These are phyloP conservation scores for Cristatella mucedo DNA, from an alignment of 2,888 invertebrate genomes.

Conservation along the genomic window DNA sequence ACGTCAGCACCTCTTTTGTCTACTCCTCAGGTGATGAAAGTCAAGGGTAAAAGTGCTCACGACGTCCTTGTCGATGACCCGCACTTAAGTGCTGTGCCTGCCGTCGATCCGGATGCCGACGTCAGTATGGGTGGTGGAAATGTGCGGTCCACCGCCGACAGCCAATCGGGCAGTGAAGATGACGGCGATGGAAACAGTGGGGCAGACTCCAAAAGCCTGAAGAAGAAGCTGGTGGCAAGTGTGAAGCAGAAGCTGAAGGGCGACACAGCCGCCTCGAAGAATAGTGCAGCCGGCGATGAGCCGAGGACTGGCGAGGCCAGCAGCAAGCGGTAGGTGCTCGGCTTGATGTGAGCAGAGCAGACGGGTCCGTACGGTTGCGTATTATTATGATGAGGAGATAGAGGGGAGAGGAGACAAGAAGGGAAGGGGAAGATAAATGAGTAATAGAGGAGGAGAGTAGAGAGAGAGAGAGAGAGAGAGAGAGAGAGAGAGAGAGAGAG, in stretches of 20 bases:
- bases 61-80: constrained; percentile 80
- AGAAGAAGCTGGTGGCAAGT: too few species aligned
- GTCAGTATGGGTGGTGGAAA: constrained; percentile 5
- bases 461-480: constrained; percentile 26
- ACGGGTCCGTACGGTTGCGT: neutral
- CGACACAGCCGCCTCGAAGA: too few species aligned
- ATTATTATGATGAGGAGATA: constrained; percentile 37
- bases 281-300: too few species aligned
- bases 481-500: constrained; percentile 10
- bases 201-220: too few species aligned
- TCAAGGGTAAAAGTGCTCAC: constrained; percentile 84
- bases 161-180: constrained; percentile 15
- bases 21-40: constrained; percentile 36
- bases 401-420: constrained; percentile 28
- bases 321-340: too few species aligned
- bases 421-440: constrained; percentile 6
- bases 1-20: too few species aligned
- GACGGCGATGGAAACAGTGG: too few species aligned
- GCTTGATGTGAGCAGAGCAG: too few species aligned
- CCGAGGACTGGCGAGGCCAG: too few species aligned
- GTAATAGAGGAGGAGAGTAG: constrained; percentile 17
- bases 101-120: constrained; percentile 18
- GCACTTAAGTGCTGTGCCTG: constrained; percentile 57
- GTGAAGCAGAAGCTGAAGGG: constrained; percentile 1
- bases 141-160: constrained; percentile 8